These are phyloP conservation scores for Brachyptera risi DNA, from an alignment of 2,888 invertebrate genomes.

Conservation along the genomic window DNA sequence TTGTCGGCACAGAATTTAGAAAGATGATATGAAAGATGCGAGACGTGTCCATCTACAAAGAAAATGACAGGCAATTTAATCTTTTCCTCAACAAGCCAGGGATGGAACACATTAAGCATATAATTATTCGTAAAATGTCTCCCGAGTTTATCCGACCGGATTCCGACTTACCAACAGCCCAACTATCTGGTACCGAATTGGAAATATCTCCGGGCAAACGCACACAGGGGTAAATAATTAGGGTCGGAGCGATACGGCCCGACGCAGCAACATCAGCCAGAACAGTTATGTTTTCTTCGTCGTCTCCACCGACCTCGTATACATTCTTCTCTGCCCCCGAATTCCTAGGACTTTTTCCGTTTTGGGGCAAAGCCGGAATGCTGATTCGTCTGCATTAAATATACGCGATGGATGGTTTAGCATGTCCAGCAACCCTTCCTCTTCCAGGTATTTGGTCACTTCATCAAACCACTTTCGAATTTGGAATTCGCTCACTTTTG, in stretches of 20 bases:
- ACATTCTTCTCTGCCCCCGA: conserved; percentile 37
- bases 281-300: conserved; percentile 38
- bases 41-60: conserved; percentile 35
- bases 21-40: conserved; percentile 39
- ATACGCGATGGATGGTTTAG: conserved; percentile 37
- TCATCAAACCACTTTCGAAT: conserved; percentile 39
- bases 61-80: conserved; percentile 37
- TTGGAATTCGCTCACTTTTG: conserved; percentile 37
- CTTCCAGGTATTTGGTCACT: conserved; percentile 37
- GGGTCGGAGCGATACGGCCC: conserved; percentile 33
- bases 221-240: conserved; percentile 32
- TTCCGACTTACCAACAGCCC: conserved; percentile 32
- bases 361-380: conserved; percentile 42
- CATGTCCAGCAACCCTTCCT: conserved; percentile 34
- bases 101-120: conserved; percentile 33
- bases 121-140: conserved; percentile 34
- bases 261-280: conserved; percentile 37
- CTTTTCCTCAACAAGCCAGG: conserved; percentile 32
- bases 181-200: conserved; percentile 30
- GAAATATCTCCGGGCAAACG: conserved; percentile 32
- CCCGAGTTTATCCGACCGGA: conserved; percentile 34
- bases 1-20: conserved; percentile 42
- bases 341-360: conserved; percentile 38
- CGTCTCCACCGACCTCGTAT: conserved; percentile 38
- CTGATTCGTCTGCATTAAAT: conserved; percentile 43